phyloP scores from a whole-genome alignment of 2,113 vertebrate genomes.

The Anoura caudifer region DNA sequence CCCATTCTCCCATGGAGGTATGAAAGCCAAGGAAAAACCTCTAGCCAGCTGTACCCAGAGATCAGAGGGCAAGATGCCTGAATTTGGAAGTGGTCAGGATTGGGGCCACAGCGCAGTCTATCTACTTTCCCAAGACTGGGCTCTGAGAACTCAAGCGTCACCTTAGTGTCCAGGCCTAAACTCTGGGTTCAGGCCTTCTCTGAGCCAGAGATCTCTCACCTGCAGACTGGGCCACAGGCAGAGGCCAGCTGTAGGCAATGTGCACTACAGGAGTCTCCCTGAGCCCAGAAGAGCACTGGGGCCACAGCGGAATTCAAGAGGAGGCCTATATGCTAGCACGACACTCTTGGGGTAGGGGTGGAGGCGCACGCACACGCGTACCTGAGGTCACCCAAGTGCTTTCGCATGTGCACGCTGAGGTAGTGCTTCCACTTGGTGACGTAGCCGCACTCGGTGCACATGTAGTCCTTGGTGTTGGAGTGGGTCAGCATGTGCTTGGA shows the following conservation, averaged over 20 bases:
- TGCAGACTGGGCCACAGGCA: not conserved
- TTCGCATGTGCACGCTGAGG: slow-evolving; percentile 96
- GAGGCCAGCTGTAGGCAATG: not conserved
- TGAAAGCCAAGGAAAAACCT: not conserved
- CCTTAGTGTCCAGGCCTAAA: not conserved
- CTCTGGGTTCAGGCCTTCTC: not conserved
- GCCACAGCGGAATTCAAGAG: not conserved
- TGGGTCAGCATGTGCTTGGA: slow-evolving; percentile 98
- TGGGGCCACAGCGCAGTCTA: not conserved
- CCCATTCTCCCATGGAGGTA: not conserved
- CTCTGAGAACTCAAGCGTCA: not conserved
- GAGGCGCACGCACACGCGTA: slow-evolving; percentile 27
- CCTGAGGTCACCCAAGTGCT: slow-evolving; percentile 97
- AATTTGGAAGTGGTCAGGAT: not conserved
- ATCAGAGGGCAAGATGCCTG: not conserved
- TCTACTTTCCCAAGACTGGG: not conserved
- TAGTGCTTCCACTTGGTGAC: slow-evolving; percentile 99
- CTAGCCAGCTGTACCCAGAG: not conserved
- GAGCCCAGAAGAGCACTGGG: not conserved
- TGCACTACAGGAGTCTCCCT: not conserved
- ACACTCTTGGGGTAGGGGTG: not conserved
- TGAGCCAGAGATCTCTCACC: not conserved
- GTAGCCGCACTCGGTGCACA: slow-evolving; percentile 98
- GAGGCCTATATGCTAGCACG: not conserved
- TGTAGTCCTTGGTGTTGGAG: slow-evolving; percentile 92